A percentile compares a stretch with the other conserved stretches of the same genome.
phyloP scores from a whole-genome alignment of 2,797 vertebrate species.

The Bufotes viridis region DNA sequence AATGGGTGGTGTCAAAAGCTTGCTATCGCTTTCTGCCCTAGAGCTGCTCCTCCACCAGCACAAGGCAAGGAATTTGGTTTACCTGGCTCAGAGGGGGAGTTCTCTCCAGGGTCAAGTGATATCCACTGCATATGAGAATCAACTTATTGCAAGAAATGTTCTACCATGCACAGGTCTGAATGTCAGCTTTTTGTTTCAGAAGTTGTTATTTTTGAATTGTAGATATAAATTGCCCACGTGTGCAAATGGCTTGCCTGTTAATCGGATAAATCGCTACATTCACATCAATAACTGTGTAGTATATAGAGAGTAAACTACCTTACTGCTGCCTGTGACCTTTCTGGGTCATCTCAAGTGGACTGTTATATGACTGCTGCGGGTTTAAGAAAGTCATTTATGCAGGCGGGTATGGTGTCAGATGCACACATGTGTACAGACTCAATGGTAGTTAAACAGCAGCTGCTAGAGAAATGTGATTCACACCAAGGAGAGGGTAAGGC shows the following conservation, averaged over 20 bases:
- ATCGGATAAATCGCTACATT: no score
- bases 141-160: not conserved
- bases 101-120: not conserved
- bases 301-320: no score
- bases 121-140: not conserved
- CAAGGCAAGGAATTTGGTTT: slow-evolving; percentile 49
- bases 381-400: not conserved
- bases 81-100: slow-evolving; percentile 7
- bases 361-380: not conserved
- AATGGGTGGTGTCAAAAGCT: slow-evolving; percentile 18
- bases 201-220: not conserved
- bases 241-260: no score
- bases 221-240: not conserved
- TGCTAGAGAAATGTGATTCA: slow-evolving; percentile 18
- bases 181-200: not conserved
- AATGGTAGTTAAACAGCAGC: slow-evolving; percentile 24
- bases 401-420: not conserved
- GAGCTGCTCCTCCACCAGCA: not conserved
- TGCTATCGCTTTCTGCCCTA: slow-evolving; percentile 15
- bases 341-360: not conserved
- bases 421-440: not conserved
- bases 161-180: not conserved
- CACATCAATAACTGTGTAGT: not conserved
- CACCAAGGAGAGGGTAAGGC: not conserved
- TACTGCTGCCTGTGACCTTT: not conserved